Base-by-base conservation (phyloP, 2,797 vertebrate species). In the Babyrousa celebensis region DNA sequence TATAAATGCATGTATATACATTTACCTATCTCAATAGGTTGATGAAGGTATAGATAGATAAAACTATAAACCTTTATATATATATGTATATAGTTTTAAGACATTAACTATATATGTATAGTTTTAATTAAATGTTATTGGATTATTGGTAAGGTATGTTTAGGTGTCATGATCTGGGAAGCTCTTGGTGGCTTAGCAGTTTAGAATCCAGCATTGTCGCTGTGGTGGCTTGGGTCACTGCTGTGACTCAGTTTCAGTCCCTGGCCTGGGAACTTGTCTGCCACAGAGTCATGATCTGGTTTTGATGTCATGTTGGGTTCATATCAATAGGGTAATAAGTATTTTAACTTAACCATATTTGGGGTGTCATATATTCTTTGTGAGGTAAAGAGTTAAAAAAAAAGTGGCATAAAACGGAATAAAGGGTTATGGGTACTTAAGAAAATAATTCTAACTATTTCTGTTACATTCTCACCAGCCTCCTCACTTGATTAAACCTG, bases 291-390 rank as follows among this genome's bases (percentile, higher is more conserved):
- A n/a, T n/a, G n/a, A n/a, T n/a, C n/a, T n/a, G n/a, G n/a, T n/a
- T n/a, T n/a, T n/a, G n/a, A n/a, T n/a, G n/a, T 43, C 17, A 43
- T n/a, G 2, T 85, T 25, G 21, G 17, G 7, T 75, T 93, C 27
- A 83, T 96, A 54, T 36, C 40, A 80, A 1, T 11, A 74, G 48
- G 27, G 7, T 58, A 54, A 11, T 58, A 62, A 80, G 27, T 58
- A 52, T 71, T 85, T 92, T 86, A 67, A 20, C 20, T 91, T 91
- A 52, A 16, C 43, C 43, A 43, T 88, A 8, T 80, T 82, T 56
- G 60, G 48, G 0, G 25, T 36, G 8, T 94, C 18, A 70, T 74
- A 89, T 89, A 25, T 93, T 77, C 25, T 85, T 78, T 85, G 8
- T 17, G 72, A 95, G 63, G 23, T 63, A 29, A 89, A 58, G 18